Evolutionary conservation across 2,113 vertebrate species (phyloP), one percentile per base, ranked within the genome.

Genomic region (Psittacus erithacus): DNA sequence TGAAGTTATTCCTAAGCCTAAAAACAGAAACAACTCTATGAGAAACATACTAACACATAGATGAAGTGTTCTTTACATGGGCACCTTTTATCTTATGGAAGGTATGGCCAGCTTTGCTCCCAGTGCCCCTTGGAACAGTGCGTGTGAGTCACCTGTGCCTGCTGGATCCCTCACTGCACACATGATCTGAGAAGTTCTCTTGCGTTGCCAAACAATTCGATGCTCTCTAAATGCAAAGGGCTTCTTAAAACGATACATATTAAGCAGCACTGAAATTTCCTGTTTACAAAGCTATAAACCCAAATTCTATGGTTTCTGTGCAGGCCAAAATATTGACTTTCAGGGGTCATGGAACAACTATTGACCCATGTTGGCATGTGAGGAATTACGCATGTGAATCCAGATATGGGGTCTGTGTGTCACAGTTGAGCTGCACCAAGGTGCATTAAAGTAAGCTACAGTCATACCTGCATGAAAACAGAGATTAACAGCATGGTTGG

Each of bases 311-410:
- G 59, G 49, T 69, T 84, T 89, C 86, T 70, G 23, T 65, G 47
- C 67, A 95, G 83, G 53, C 29, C 47, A 76, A 95, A 87, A 89
- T 95, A 90, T 63, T 95, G 90, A 94, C 94, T 95, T 94, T 91
- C 41, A 91, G 38, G 89, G 87, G 75, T 95, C 94, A 95, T 8
- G 53, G 55, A 90, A 59, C 53, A 93, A 20, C 71, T 87, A 73
- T 53, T 85, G 93, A 85, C 93, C 93, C 67, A 39, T 27, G 86
- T 1, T 95, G 94, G 91, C 90, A 88, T 82, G 89, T 13, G 5
- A 89, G 74, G 74, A 95, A 94, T 95, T 94, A 65, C 49, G 57
- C 57, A 49, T 57, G 44, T 95, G 70, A 87, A 90, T 84, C 35
- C 59, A 73, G 70, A 82, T 53, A 69, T 1, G 27, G 35, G 38